phyloP scores from a whole-genome alignment of 2,888 invertebrate genomes.

The Pammene aurita region DNA sequence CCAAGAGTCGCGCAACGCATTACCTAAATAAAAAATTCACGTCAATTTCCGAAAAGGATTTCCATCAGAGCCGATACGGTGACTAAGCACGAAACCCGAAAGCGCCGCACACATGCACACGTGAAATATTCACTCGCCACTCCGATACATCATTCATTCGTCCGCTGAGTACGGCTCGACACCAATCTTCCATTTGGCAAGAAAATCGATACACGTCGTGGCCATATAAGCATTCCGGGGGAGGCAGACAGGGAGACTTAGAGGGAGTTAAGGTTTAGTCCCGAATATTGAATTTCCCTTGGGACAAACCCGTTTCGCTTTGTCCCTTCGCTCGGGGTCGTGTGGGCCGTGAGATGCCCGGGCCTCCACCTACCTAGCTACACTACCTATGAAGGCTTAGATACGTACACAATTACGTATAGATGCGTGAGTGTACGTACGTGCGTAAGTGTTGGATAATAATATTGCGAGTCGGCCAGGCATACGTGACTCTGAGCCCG shows the following conservation, averaged over 20 bases:
- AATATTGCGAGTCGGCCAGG: constrained; percentile 76
- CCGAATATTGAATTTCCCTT: constrained; percentile 85
- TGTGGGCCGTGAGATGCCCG: constrained; percentile 79
- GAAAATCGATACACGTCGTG: constrained; percentile 83
- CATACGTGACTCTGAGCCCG: constrained; percentile 79
- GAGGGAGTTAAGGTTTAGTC: constrained; percentile 84
- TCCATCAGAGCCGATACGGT: constrained; percentile 73
- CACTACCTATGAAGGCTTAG: constrained; percentile 50
- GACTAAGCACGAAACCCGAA: constrained; percentile 72
- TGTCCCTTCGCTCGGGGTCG: constrained; percentile 82
- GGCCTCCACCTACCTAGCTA: constrained; percentile 57
- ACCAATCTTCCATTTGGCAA: constrained; percentile 84
- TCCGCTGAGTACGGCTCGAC: constrained; percentile 80
- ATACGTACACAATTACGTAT: constrained; percentile 50
- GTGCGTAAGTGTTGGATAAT: constrained; percentile 81
- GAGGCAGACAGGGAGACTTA: constrained; percentile 81
- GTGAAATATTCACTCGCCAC: constrained; percentile 78
- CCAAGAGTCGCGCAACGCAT: constrained; percentile 63
- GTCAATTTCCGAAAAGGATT: constrained; percentile 70
- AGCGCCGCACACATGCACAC: constrained; percentile 63
- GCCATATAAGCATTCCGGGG: constrained; percentile 84
- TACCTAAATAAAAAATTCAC: constrained; percentile 79
- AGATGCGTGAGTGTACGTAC: constrained; percentile 58
- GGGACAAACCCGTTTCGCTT: constrained; percentile 84
- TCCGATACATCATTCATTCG: constrained; percentile 82